phyloP scores from a whole-genome alignment of 2,888 invertebrate species.

The Apamea monoglypha region DNA sequence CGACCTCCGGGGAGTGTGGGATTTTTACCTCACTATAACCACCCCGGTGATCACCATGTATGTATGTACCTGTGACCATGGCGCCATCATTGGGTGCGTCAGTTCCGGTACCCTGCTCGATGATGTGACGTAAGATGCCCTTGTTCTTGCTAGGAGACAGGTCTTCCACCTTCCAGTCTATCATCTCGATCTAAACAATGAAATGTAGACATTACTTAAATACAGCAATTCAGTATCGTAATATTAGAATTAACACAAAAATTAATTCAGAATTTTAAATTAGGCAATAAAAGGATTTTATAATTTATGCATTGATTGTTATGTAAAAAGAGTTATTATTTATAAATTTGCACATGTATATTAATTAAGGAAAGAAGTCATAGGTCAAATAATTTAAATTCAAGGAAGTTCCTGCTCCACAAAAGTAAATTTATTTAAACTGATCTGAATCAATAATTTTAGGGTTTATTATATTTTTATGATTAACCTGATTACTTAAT shows the following conservation, averaged over 20 bases:
- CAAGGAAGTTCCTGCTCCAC: background rate
- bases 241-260: background rate
- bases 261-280: background rate
- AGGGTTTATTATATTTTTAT: background rate
- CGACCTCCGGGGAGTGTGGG: too few relatives aligned
- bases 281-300: background rate
- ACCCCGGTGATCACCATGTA: too few relatives aligned
- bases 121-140: slow-evolving; percentile 93
- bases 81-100: slow-evolving; percentile 95
- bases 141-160: slow-evolving; percentile 96
- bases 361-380: background rate
- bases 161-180: slow-evolving; percentile 97
- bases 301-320: background rate
- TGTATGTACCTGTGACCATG: slow-evolving; percentile 93
- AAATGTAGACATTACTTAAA: background rate
- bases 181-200: slow-evolving; percentile 93
- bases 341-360: background rate
- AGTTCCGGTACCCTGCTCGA: slow-evolving; percentile 93
- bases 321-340: background rate
- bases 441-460: background rate
- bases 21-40: too few relatives aligned
- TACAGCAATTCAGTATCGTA: background rate
- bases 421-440: background rate
- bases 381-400: slow-evolving; percentile 5
- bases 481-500: background rate